phyloP scores from a whole-genome alignment of 2,888 invertebrate species.

The Pemphredon lugubris region DNA sequence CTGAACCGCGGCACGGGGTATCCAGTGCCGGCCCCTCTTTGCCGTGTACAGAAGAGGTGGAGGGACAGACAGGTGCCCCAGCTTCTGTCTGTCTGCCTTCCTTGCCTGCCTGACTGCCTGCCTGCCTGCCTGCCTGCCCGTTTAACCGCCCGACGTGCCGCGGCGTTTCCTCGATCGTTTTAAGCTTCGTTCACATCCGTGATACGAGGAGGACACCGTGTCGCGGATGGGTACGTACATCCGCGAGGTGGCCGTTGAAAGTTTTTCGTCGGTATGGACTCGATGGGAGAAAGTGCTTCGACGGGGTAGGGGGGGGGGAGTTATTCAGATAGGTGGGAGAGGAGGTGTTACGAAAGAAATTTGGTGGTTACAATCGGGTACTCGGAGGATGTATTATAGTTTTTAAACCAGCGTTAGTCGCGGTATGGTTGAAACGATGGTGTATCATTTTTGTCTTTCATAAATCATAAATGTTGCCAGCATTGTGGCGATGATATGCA shows the following conservation, averaged over 20 bases:
- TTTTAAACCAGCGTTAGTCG: too few relatives aligned
- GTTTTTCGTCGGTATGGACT: background rate
- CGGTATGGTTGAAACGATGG: too few relatives aligned
- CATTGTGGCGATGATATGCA: too few relatives aligned
- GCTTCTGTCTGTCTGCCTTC: slow-evolving; percentile 71
- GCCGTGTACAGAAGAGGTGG: slow-evolving; percentile 70
- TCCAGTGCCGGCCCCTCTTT: slow-evolving; percentile 68
- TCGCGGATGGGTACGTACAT: background rate
- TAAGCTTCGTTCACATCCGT: slow-evolving; percentile 50
- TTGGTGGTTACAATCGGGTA: too few relatives aligned
- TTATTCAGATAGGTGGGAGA: too few relatives aligned
- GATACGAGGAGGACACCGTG: background rate
- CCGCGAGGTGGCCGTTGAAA: background rate
- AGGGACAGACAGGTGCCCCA: slow-evolving; percentile 75
- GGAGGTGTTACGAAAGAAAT: too few relatives aligned
- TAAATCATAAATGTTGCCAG: too few relatives aligned
- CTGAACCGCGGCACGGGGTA: slow-evolving; percentile 72
- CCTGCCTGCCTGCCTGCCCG: background rate
- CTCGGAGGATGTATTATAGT: too few relatives aligned
- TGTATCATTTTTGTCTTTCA: too few relatives aligned
- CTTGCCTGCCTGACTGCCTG: slow-evolving; percentile 31
- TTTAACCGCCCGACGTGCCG: too few relatives aligned
- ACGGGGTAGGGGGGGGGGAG: too few relatives aligned
- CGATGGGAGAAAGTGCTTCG: background rate
- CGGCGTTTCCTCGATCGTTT: slow-evolving; percentile 33